Evolutionary conservation across 2,888 invertebrate species (phyloP).

Genomic region (Watsonalla cultraria): DNA sequence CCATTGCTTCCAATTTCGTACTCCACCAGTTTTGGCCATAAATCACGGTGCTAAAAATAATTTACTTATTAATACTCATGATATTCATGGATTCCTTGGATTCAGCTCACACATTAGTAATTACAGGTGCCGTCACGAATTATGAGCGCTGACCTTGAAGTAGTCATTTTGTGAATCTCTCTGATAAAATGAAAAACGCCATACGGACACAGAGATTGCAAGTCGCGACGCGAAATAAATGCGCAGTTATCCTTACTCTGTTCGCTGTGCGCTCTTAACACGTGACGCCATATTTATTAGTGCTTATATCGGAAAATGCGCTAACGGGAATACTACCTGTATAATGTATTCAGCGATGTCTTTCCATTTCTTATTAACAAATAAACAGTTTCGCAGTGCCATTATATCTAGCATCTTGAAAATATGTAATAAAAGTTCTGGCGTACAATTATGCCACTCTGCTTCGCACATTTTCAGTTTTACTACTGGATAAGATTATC

Average conservation of each 20-base stretch:
- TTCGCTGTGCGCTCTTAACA: background rate
- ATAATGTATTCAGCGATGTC: constrained; percentile 26
- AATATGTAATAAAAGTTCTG: constrained; percentile 36
- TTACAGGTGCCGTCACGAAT: too few relatives aligned
- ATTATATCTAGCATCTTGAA: constrained; percentile 28
- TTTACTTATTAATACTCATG: background rate
- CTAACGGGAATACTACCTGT: constrained; percentile 22
- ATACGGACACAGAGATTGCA: too few relatives aligned
- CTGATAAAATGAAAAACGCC: too few relatives aligned
- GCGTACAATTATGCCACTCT: constrained; percentile 32
- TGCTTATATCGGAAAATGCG: too few relatives aligned
- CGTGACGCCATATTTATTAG: background rate
- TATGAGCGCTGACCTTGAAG: too few relatives aligned
- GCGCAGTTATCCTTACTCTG: too few relatives aligned
- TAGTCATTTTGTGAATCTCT: too few relatives aligned
- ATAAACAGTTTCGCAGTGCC: constrained; percentile 33
- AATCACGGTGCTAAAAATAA: constrained; percentile 17
- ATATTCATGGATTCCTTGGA: too few relatives aligned
- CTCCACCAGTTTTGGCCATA: constrained; percentile 29
- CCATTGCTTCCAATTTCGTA: constrained; percentile 28
- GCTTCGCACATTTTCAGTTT: background rate
- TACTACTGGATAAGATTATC: background rate
- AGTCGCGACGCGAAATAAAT: too few relatives aligned
- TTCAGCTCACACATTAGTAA: too few relatives aligned
- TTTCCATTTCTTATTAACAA: constrained; percentile 39